These are phyloP conservation scores for Papio anubis DNA, from an alignment of 2,113 vertebrate species.

Conservation along the genomic window DNA sequence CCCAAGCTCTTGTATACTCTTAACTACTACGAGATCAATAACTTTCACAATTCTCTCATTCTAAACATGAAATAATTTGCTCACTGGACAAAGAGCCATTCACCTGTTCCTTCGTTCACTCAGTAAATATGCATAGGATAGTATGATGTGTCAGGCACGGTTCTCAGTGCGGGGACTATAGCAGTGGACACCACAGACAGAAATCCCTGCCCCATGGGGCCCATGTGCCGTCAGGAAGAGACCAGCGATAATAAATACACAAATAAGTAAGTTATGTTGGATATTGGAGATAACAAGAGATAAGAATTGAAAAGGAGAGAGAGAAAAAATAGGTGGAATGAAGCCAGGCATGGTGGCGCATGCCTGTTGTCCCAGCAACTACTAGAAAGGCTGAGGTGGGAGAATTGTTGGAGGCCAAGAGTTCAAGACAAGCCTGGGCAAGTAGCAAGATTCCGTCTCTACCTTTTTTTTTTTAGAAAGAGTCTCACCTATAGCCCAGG, in stretches of 20 bases:
- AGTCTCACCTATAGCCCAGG: no score
- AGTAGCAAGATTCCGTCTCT: not conserved
- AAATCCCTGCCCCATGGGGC: not conserved
- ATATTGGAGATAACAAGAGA: not conserved
- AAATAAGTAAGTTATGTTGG: no score
- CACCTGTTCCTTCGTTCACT: not conserved
- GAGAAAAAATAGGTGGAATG: no score
- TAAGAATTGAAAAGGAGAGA: not conserved
- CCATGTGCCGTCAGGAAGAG: no score
- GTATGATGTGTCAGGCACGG: rapidly evolving
- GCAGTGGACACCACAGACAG: not conserved
- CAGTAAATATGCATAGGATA: not conserved
- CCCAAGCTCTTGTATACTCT: not conserved
- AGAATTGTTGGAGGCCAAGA: not conserved
- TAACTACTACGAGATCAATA: not conserved
- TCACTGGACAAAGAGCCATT: not conserved
- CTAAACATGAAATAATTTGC: not conserved
- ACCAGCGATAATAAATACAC: not conserved
- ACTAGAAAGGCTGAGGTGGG: not conserved
- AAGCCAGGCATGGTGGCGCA: not conserved
- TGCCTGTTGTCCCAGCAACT: not conserved
- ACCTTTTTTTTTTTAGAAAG: no score
- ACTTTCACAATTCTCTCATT: not conserved
- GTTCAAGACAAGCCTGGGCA: not conserved
- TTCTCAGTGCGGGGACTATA: not conserved